A percentile compares a stretch with the other conserved stretches of the same genome.
These are phyloP conservation scores for Yponomeuta malinellus DNA, from an alignment of 2,888 invertebrate genomes.

Conservation along the genomic window DNA sequence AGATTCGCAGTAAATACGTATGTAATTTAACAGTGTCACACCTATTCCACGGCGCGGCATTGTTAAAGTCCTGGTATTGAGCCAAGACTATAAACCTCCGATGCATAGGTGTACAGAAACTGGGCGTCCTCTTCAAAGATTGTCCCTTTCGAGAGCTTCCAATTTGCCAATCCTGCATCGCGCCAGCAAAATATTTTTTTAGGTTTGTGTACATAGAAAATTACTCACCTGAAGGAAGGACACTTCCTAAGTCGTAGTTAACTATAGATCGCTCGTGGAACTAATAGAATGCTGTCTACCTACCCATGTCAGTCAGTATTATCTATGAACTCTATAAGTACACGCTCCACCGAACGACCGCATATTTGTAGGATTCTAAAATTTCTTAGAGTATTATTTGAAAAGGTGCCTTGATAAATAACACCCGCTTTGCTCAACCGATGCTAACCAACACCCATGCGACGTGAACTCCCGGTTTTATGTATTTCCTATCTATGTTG, in stretches of 20 bases:
- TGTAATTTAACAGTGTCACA: slow-evolving; percentile 12
- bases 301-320: too few species aligned
- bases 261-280: too few species aligned
- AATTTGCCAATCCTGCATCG: too few species aligned
- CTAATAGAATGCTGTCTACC: too few species aligned
- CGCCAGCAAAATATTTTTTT: too few species aligned
- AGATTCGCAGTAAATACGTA: slow-evolving; percentile 5
- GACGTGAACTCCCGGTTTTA: slow-evolving; percentile 4
- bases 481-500: slow-evolving; percentile 1
- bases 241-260: too few species aligned
- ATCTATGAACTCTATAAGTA: too few species aligned
- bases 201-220: too few species aligned
- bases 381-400: too few species aligned
- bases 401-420: background rate
- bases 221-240: too few species aligned
- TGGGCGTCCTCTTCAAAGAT: background rate
- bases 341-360: too few species aligned
- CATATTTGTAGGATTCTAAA: too few species aligned
- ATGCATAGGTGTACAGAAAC: background rate
- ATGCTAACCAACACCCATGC: background rate
- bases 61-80: slow-evolving; percentile 9
- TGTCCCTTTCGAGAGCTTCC: background rate
- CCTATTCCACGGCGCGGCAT: background rate
- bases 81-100: slow-evolving; percentile 10
- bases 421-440: background rate